Evolutionary conservation across 2,113 vertebrate genomes (phyloP).

Genomic region (Fukomys damarensis): DNA sequence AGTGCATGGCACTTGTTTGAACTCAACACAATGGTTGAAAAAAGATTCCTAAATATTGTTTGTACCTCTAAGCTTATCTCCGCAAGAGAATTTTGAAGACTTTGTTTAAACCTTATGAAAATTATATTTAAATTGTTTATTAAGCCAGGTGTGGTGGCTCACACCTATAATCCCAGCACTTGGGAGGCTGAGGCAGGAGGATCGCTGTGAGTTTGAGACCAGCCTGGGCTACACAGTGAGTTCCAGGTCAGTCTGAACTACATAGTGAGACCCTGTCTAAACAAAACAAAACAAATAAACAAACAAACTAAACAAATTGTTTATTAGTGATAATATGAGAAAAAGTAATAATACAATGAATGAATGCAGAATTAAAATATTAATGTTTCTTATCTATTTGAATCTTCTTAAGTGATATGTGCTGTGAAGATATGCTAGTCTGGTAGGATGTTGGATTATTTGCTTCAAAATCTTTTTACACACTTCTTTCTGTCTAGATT

Average conservation of each 20-base stretch:
- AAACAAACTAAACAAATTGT: too few species aligned
- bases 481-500: background rate
- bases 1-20: background rate
- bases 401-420: background rate
- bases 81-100: background rate
- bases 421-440: background rate
- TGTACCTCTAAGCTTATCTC: background rate
- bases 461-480: background rate
- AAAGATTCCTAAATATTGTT: conserved; percentile 46
- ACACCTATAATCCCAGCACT: too few species aligned
- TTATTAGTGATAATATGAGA: conserved; percentile 21
- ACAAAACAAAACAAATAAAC: too few species aligned
- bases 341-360: conserved; percentile 31
- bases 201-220: too few species aligned
- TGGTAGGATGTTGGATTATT: background rate
- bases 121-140: too few species aligned
- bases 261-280: too few species aligned
- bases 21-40: conserved; percentile 14
- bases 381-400: conserved; percentile 1
- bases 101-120: conserved; percentile 58
- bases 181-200: too few species aligned
- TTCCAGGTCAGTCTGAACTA: too few species aligned
- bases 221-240: too few species aligned
- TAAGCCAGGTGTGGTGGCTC: too few species aligned
- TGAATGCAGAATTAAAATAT: conserved; percentile 30